Base-by-base conservation (phyloP, 2,888 invertebrate species). In the Epistrophe grossulariae region DNA sequence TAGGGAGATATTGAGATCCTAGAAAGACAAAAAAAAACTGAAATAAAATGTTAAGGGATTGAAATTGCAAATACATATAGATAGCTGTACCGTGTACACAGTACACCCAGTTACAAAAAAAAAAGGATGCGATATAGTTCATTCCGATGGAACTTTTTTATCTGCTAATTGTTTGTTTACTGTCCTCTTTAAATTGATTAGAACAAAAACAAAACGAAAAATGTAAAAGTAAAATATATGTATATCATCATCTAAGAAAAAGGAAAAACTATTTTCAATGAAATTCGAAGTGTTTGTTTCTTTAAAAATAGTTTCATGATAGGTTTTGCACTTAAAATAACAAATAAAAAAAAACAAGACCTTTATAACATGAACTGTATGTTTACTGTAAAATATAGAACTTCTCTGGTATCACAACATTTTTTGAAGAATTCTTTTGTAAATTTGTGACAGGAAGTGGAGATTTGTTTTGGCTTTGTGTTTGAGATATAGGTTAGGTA, bases 141-240 rank as follows among this genome's bases (percentile, higher is more conserved):
- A 74, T 55, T 68, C 31, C n/a, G 31, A 28, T 43, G 28, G n/a
- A 31, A 57, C 48, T 77, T 66, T 50, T 50, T 50, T 59, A 19
- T 19, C 40, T 40, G 15, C 64, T 66, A 73, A 74, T 68, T 80
- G 74, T 35, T 74, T 74, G 60, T 59, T 31, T 31, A 17, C 8
- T 50, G 19, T 31, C n/a, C 19, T 1, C 24, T 28, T 66, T 45
- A n/a, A 40, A 50, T 52, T n/a, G 57, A 31, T 60, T 17, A 52
- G 60, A 35, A 17, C 1, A 19, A 55, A 24, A 17, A 64, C 1
- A 55, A 62, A 52, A 15, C 1, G 19, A 24, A 24, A 24, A 19
- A 28, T 35, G 31, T 35, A 35, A n/a, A 31, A 31, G 11, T 4
- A 13, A 57, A 57, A 35, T 24, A 3, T 24, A 24, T 24, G 3